Percentiles rank a stretch among this genome's conserved stretches.
phyloP scores from a whole-genome alignment of 2,888 invertebrate species.

The Endotricha flammealis region DNA sequence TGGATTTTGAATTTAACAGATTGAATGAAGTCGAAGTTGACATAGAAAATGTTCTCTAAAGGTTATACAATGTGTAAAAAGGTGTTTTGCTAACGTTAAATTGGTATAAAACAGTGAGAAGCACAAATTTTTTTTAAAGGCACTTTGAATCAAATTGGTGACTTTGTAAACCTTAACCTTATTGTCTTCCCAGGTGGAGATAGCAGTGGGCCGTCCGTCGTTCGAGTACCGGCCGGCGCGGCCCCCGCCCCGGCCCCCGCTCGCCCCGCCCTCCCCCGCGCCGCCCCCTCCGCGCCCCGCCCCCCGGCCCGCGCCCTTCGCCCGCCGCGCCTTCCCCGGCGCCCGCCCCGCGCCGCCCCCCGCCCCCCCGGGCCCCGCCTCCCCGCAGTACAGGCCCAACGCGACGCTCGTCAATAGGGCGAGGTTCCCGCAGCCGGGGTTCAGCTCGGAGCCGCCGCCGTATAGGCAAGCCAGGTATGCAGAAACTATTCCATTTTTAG shows the following conservation, averaged over 20 bases:
- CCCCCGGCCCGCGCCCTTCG: conserved; percentile 23
- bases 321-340: conserved; percentile 28
- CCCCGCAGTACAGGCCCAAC: conserved; percentile 8
- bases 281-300: conserved; percentile 21
- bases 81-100: too few species aligned
- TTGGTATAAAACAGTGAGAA: too few species aligned
- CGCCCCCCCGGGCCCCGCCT: conserved; percentile 19
- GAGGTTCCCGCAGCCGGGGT: neutral
- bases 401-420: neutral
- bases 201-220: conserved; percentile 59
- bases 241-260: conserved; percentile 22
- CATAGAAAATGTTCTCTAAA: too few species aligned
- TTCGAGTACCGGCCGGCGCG: conserved; percentile 57
- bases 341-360: conserved; percentile 24
- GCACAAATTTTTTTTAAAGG: too few species aligned
- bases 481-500: too few species aligned
- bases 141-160: too few species aligned
- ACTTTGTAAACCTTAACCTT: too few species aligned
- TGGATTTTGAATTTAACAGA: too few species aligned
- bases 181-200: conserved; percentile 67
- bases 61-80: too few species aligned
- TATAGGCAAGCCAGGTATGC: too few species aligned
- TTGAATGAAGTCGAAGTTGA: too few species aligned
- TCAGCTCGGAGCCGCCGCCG: conserved; percentile 6
- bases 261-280: conserved; percentile 27